Evolutionary conservation across 2,797 vertebrate species (phyloP), one percentile per base, ranked within the genome.

Genomic region (Enteromius mattozi): DNA sequence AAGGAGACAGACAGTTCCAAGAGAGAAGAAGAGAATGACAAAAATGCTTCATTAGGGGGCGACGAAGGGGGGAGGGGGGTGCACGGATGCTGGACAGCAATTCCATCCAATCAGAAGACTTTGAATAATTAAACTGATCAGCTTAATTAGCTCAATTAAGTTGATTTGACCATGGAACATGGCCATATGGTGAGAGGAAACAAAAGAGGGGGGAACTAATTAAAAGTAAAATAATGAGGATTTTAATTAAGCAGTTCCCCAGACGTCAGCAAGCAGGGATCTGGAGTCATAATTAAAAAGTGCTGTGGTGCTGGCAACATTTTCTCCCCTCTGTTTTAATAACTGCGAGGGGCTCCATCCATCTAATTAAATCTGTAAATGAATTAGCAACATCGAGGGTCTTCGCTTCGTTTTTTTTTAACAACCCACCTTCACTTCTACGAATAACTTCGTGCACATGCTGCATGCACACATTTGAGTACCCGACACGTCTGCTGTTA

Each of bases 141-240:
- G 92, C 94, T 96, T 96, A 96, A 96, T 96, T 96, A 96, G 95
- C 95, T 96, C 95, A 96, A 96, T 96, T 96, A 96, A 93, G 93
- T 95, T 95, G 94, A 96, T 96, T 96, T 96, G 95, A 96, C 95
- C 95, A 95, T 92, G 92, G 96, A 95, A 95, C 94, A 94, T 86
- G 91, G 95, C 95, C 95, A 96, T 96, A 96, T 95, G 95, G 95
- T 90, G 92, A 91, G 92, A 94, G 93, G 94, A 95, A 95, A 95
- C 94, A 95, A 95, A 95, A 94, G 94, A 95, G 94, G 94, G 95
- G 95, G 94, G 94, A 95, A 94, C 94, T 95, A 95, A 96, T 96
- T 96, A 95, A 95, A 96, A 96, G 94, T 94, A 95, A 95, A 96
- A 96, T 96, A 95, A 96, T 95, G 95, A 95, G 94, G 94, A 94